Conservation (phyloP, 2,797 vertebrate species). For the Poecile montanus region DNA sequence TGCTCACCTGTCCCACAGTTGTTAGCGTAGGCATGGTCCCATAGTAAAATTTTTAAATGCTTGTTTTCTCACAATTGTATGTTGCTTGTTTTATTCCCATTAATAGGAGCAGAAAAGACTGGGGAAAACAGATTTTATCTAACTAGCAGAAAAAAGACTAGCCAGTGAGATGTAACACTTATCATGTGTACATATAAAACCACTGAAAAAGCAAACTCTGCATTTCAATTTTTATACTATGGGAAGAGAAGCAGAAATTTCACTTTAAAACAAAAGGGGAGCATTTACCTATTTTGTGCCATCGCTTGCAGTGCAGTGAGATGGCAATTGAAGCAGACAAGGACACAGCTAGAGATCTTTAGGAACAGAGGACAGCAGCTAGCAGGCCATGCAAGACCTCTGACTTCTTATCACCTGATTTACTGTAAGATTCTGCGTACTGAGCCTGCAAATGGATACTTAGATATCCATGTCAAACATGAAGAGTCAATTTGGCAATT, state of each 20-base stretch:
- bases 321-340: not conserved
- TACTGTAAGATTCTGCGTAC: not conserved
- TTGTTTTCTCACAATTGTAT: not conserved
- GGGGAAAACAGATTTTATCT: not conserved
- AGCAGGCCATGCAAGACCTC: not conserved
- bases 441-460: not conserved
- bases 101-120: not conserved
- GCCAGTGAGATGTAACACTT: not conserved
- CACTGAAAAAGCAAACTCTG: not conserved
- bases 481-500: not conserved
- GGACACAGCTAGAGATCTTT: not conserved
- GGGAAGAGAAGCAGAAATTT: conserved; percentile 7
- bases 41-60: not conserved
- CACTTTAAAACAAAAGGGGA: not conserved
- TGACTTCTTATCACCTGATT: not conserved
- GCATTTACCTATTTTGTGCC: not conserved
- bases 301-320: not conserved
- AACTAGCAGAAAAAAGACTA: not conserved
- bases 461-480: not conserved
- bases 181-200: not conserved
- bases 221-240: not conserved
- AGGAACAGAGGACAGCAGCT: not conserved
- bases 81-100: not conserved
- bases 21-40: not conserved
- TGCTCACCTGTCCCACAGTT: not conserved